Evolutionary conservation across 2,797 vertebrate species (phyloP).

Genomic region (Knipowitschia caucasica): DNA sequence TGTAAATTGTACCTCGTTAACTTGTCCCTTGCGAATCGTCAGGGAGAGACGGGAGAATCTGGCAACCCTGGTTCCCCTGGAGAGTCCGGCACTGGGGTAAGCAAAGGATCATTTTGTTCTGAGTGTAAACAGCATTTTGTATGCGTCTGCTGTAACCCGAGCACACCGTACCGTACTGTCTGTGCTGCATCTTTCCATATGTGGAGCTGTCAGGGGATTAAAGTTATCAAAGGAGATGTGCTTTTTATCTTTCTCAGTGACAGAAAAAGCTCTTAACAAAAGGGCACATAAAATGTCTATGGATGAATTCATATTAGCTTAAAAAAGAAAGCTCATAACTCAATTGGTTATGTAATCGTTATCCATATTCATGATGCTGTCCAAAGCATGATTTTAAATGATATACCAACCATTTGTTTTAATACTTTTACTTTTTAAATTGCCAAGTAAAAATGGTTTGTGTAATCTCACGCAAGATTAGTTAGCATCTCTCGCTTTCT

Average conservation of each 20-base stretch:
- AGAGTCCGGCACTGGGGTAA: conserved; percentile 87
- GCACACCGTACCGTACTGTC: not conserved
- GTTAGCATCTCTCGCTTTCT: no score
- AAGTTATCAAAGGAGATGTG: conserved; percentile 24
- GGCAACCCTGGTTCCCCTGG: conserved; percentile 93
- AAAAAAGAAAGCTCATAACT: no score
- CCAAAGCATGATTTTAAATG: no score
- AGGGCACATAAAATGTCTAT: no score
- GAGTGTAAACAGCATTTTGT: not conserved
- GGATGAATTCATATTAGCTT: no score
- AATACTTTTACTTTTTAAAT: no score
- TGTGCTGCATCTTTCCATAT: not conserved
- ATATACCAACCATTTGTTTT: no score
- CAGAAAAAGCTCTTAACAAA: no score
- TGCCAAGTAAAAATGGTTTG: no score
- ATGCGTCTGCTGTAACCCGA: conserved; percentile 2
- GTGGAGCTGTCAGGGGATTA: conserved; percentile 3
- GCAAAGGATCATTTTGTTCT: conserved; percentile 46
- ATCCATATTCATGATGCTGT: no score
- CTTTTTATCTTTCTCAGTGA: not conserved
- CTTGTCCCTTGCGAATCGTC: conserved; percentile 20
- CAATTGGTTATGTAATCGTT: no score
- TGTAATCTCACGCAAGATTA: no score
- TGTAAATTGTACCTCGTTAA: not conserved
- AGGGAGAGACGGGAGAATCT: conserved; percentile 96